phyloP scores from a whole-genome alignment of 2,113 vertebrate species.

The Bucco capensis region DNA sequence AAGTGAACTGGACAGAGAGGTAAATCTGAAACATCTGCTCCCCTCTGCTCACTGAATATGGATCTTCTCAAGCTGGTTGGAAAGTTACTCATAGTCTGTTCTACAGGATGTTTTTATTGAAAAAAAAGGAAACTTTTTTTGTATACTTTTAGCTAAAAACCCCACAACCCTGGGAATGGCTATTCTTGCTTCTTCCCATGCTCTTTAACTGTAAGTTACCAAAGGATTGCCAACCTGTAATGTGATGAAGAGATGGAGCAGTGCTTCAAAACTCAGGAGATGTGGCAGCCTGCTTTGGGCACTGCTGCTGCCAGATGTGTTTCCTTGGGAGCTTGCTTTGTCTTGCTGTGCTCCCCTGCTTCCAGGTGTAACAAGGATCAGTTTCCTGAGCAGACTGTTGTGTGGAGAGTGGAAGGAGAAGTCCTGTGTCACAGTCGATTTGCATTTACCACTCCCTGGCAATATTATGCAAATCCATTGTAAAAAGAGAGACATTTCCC shows the following conservation, averaged over 20 bases:
- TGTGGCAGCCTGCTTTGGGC: neutral
- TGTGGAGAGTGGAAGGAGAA: neutral
- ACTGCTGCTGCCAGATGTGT: neutral
- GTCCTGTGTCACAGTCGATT: neutral
- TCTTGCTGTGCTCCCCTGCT: neutral
- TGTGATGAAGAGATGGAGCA: neutral
- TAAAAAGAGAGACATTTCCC: neutral
- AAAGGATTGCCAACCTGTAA: neutral
- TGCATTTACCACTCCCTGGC: neutral
- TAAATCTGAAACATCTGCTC: neutral
- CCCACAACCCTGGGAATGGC: fast-evolving
- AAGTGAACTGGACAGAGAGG: neutral
- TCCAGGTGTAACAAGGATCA: neutral
- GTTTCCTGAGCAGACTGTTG: neutral
- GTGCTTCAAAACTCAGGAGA: neutral
- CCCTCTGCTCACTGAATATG: neutral
- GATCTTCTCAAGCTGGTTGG: neutral
- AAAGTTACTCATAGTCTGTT: neutral
- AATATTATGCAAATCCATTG: neutral
- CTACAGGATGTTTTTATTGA: neutral
- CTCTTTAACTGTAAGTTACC: neutral
- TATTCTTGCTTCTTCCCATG: neutral
- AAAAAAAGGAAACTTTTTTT: neutral
- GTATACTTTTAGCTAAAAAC: neutral
- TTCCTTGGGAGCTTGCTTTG: neutral